Evolutionary conservation across 2,113 vertebrate genomes (phyloP).

Genomic region (Stegostoma tigrinum): DNA sequence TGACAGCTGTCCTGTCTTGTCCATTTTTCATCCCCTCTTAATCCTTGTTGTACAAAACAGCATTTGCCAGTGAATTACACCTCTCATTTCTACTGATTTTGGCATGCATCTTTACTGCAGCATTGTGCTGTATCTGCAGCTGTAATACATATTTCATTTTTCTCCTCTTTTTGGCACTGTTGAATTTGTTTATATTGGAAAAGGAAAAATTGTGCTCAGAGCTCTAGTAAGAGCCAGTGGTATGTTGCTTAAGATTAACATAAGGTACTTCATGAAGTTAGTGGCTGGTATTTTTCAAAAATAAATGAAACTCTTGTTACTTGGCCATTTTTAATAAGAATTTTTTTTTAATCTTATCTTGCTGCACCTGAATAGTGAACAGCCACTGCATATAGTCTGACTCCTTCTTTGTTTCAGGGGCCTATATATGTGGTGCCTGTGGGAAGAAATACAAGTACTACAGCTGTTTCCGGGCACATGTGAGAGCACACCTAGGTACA

Average conservation of each 20-base stretch:
- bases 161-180: neutral
- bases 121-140: neutral
- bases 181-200: neutral
- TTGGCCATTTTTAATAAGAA: slow-evolving; percentile 9
- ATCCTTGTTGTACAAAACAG: neutral
- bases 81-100: neutral
- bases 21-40: neutral
- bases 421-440: slow-evolving; percentile 90
- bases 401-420: slow-evolving; percentile 60
- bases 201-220: neutral
- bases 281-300: neutral
- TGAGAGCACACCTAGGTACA: slow-evolving; percentile 91
- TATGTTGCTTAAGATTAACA: neutral
- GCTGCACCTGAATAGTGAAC: slow-evolving; percentile 28
- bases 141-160: neutral
- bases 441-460: slow-evolving; percentile 99
- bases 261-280: slow-evolving; percentile 7
- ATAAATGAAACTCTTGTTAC: neutral
- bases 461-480: slow-evolving; percentile 98
- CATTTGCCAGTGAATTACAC: neutral
- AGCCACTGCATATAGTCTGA: slow-evolving; percentile 36
- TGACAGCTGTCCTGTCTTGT: neutral
- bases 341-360: neutral
- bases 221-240: neutral
- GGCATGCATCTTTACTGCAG: neutral